phyloP scores from a whole-genome alignment of 2,888 invertebrate species.

The Geophilus truncorum region DNA sequence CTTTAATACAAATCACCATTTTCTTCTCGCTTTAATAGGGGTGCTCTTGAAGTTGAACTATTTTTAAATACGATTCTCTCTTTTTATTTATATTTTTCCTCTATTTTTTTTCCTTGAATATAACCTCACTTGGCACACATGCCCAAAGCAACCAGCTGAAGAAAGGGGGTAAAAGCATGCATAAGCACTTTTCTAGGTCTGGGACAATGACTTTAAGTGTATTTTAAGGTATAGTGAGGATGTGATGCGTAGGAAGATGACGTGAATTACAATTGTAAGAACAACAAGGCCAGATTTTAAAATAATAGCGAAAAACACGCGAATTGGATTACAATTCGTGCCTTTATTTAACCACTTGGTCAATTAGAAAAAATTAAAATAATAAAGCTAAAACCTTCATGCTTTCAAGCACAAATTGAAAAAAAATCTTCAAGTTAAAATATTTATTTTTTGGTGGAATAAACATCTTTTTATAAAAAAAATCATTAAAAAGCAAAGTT shows the following conservation, averaged over 20 bases:
- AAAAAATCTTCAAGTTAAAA: too few relatives aligned
- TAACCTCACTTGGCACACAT: background rate
- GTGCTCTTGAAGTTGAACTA: background rate
- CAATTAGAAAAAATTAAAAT: too few relatives aligned
- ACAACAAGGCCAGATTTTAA: background rate
- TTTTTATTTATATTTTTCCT: background rate
- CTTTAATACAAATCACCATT: slow-evolving; percentile 2
- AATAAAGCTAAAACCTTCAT: too few relatives aligned
- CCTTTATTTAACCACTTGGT: too few relatives aligned
- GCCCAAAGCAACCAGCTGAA: background rate
- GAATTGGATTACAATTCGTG: background rate
- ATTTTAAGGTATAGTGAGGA: slow-evolving; percentile 7
- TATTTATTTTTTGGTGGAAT: too few relatives aligned
- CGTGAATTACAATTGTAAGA: background rate
- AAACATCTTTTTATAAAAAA: too few relatives aligned
- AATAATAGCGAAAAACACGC: background rate
- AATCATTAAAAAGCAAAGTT: too few relatives aligned
- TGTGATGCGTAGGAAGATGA: slow-evolving; percentile 10
- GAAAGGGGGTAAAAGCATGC: slow-evolving; percentile 10
- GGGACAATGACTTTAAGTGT: background rate
- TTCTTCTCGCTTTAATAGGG: slow-evolving; percentile 5
- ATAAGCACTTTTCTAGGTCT: slow-evolving; percentile 17
- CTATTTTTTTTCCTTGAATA: background rate
- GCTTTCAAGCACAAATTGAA: too few relatives aligned
- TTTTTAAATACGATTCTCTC: background rate